Conservation (phyloP, 2,113 vertebrate species). For the Anolis sagrei region DNA sequence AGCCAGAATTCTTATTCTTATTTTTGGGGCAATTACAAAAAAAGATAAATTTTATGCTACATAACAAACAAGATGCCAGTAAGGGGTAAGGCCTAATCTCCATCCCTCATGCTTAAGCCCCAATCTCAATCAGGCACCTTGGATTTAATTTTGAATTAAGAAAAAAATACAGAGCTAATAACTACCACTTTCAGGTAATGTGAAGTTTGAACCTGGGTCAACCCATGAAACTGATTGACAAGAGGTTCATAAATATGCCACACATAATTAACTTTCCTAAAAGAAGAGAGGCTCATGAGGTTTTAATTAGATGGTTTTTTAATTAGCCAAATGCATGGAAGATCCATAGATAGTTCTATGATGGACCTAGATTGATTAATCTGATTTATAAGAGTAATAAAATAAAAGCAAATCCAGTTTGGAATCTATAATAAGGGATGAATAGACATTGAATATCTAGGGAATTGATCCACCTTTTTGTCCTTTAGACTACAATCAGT, state of each 20-base stretch:
- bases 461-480: too few relatives aligned
- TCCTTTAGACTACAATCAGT: too few relatives aligned
- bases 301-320: background rate
- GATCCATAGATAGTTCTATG: background rate
- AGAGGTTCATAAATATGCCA: background rate
- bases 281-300: background rate
- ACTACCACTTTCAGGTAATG: background rate
- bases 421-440: background rate
- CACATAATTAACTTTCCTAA: background rate
- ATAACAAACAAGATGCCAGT: too few relatives aligned
- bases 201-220: background rate
- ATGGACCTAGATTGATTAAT: background rate
- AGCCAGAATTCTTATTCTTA: too few relatives aligned
- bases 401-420: background rate
- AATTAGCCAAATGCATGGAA: background rate
- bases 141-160: background rate
- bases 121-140: background rate
- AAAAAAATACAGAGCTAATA: background rate
- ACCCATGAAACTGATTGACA: background rate
- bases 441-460: too few relatives aligned
- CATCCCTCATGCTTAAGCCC: background rate
- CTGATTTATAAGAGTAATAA: background rate
- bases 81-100: background rate
- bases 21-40: too few relatives aligned
- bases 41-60: too few relatives aligned